Evolutionary conservation across 2,888 invertebrate genomes (phyloP), one percentile per base, ranked within the genome.

Genomic region (Nephrotoma appendiculata): DNA sequence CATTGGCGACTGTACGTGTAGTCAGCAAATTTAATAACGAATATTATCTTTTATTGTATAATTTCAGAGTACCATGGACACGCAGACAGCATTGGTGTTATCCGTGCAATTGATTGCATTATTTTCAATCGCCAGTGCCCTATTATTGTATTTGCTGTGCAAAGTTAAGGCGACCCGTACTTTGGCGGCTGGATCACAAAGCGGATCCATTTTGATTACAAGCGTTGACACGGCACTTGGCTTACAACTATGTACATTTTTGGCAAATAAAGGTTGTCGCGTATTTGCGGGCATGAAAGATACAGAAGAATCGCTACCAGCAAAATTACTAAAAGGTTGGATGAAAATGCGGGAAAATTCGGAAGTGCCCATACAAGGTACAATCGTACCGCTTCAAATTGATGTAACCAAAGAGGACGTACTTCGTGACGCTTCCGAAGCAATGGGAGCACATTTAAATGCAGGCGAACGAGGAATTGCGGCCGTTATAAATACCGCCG

Each of bases 401-500:
- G 96, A 97, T 90, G 95, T 96, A 19, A 96, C 95, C 0, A 93
- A 96, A 83, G 96, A 96, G 91, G 96, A 96, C 90, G 92, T 96
- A 88, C 91, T 96, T 85, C 96, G 95, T 88, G 96, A 96, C 91
- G 96, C 96, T 6, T 95, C 96, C 12, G 94, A 95, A 88, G 94
- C 95, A 31, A 95, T 96, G 88, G 94, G 96, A 19, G 95, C 96
- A 86, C 96, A 96, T 92, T 92, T 96, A 89, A 96, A 96, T 87
- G 96, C 96, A 86, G 96, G 96, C 71, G 96, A 96, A 92, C 96
- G 96, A 90, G 96, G 96, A 94, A 91, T 91, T 87, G 90, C 96
- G 94, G 96, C 96, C 86, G 96, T 97, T 42, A 94, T 97, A 88
- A 96, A 96, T 91, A 96, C 96, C 44, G 96, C 96, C 41, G 96